A percentile compares a stretch with the other conserved stretches of the same genome.
Evolutionary conservation across 2,797 vertebrate genomes (phyloP).

Genomic region (Myotis vivesi): DNA sequence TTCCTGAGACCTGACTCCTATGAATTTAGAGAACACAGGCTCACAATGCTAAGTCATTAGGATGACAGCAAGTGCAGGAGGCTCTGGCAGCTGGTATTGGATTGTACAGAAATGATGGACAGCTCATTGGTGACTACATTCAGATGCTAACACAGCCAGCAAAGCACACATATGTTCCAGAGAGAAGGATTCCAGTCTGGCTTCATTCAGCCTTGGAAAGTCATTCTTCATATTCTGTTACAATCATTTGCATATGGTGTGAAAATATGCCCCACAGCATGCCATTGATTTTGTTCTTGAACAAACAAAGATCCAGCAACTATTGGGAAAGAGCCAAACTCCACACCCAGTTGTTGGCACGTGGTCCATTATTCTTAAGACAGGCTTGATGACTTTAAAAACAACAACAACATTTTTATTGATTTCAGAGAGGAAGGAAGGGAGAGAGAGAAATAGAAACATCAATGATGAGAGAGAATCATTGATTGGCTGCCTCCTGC

Average conservation of each 20-base stretch:
- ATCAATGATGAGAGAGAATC: not conserved
- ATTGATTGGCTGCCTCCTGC: too few relatives aligned
- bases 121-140: not conserved
- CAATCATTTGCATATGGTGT: not conserved
- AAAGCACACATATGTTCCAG: not conserved
- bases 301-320: not conserved
- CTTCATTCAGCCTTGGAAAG: not conserved
- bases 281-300: not conserved
- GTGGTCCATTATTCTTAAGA: not conserved
- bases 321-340: not conserved
- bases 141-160: not conserved
- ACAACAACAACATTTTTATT: not conserved
- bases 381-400: not conserved
- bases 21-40: not conserved
- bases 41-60: not conserved
- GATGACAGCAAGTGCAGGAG: not conserved
- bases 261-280: not conserved
- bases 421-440: not conserved
- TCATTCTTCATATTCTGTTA: not conserved
- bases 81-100: not conserved
- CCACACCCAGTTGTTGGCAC: not conserved
- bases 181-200: not conserved
- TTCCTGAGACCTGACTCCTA: not conserved
- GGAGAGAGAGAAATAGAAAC: not conserved
- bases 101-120: not conserved